A percentile compares a stretch with the other conserved stretches of the same genome.
These are phyloP conservation scores for Dendronephthya gigantea DNA, from an alignment of 64 coral and sea anemone species.

Conservation along the genomic window DNA sequence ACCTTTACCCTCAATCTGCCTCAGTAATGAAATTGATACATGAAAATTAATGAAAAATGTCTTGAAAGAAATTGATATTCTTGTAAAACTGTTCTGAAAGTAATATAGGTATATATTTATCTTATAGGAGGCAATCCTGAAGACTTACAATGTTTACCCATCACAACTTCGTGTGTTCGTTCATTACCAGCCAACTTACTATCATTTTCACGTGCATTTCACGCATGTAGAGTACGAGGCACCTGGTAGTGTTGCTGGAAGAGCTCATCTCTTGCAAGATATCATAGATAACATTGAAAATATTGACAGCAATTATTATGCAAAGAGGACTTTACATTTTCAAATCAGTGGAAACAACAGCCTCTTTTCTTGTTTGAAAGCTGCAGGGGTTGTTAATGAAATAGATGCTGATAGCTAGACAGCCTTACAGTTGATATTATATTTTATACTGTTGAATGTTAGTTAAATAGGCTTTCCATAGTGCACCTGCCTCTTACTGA, in stretches of 20 bases:
- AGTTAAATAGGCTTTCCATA: too few relatives aligned
- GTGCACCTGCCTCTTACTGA: too few relatives aligned
- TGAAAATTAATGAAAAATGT: too few relatives aligned
- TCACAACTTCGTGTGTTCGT: constrained; percentile 74
- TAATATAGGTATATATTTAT: too few relatives aligned
- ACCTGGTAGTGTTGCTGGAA: constrained; percentile 50
- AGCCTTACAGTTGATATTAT: neutral
- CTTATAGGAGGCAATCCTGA: constrained; percentile 49
- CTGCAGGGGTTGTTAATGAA: constrained; percentile 7
- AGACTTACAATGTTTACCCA: constrained; percentile 45
- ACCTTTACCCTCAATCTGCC: too few relatives aligned
- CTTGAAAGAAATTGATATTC: too few relatives aligned
- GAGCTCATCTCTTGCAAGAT: constrained; percentile 80
- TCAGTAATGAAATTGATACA: too few relatives aligned
- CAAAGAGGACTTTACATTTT: constrained; percentile 72
- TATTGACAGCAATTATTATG: constrained; percentile 60
- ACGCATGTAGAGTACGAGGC: constrained; percentile 77
- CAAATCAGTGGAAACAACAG: constrained; percentile 63
- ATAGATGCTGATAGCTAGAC: neutral
- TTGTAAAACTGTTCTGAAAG: too few relatives aligned
- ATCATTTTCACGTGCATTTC: constrained; percentile 93
- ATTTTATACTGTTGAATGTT: too few relatives aligned
- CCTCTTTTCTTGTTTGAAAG: constrained; percentile 32
- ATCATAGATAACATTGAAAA: constrained; percentile 94
- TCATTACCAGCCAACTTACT: constrained; percentile 93